Percentiles rank a stretch among this genome's conserved stretches.
phyloP scores from a whole-genome alignment of 2,113 vertebrate species.

The human region GRCh38 chr7:81936501-81937000 shows the following conservation, averaged over 20 bases:
- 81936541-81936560: not conserved
- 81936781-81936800: not conserved
- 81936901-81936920: not conserved
- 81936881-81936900: not conserved
- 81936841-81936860: not conserved
- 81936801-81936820: not conserved
- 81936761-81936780: not conserved
- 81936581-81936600: not conserved
- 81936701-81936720: not conserved
- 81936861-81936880: not conserved
- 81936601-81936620: not conserved
- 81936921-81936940: not conserved
- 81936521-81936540: too few relatives aligned
- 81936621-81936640: not conserved
- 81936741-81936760: not conserved
- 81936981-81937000: not conserved
- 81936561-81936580: not conserved
- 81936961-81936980: not conserved
- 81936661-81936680: not conserved
- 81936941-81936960: not conserved
- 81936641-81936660: not conserved
- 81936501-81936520: too few relatives aligned
- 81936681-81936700: not conserved
- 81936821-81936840: not conserved
- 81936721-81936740: not conserved